Evolutionary conservation across 2,888 invertebrate genomes (phyloP), one percentile per base, ranked within the genome.

Genomic region (Noctua pronuba): DNA sequence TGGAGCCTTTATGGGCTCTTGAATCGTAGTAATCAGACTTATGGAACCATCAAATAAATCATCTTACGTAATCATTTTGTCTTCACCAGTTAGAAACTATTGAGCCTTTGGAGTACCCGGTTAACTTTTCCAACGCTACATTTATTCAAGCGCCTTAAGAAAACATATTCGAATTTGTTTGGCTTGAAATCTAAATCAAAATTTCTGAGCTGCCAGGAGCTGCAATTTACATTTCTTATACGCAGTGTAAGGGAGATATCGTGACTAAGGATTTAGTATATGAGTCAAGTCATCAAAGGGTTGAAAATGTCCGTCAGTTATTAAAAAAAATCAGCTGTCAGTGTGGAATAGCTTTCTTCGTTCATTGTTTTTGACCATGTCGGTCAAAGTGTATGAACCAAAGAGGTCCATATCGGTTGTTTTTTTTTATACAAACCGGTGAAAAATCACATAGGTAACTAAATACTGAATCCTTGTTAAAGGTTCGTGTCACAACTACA

Each of bases 1-100:
- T n/a, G 31, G 28, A n/a, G 13, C 18, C 3, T 11, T 38, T 31
- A 78, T 11, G 16, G 28, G 10, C 24, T 49, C 24, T 11, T 31
- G 62, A 13, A 3, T 2, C 3, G 18, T 24, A 21, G 6, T 18
- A n/a, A n/a, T 31, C 18, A 7, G n/a, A 5, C 4, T 31, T 13
- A 10, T 31, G 10, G 4, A 49, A 67, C 4, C 16, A 24, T 49
- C 0, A 49, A 80, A 58, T 13, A 62, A 31, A 46, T n/a, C 6
- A 58, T 49, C n/a, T 77, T 44, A 64, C 41, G n/a, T 76, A 52
- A 68, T 65, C 0, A 35, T 49, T 55, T 77, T 58, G 38, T 35
- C 4, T 35, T 28, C 7, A 16, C 13, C 46, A 24, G 4, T 13
- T 11, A 55, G 55, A 28, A 41, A 8, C 18, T 31, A 44, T 21